phyloP scores from a whole-genome alignment of 2,888 invertebrate species.

The Agrotis exclamationis region DNA sequence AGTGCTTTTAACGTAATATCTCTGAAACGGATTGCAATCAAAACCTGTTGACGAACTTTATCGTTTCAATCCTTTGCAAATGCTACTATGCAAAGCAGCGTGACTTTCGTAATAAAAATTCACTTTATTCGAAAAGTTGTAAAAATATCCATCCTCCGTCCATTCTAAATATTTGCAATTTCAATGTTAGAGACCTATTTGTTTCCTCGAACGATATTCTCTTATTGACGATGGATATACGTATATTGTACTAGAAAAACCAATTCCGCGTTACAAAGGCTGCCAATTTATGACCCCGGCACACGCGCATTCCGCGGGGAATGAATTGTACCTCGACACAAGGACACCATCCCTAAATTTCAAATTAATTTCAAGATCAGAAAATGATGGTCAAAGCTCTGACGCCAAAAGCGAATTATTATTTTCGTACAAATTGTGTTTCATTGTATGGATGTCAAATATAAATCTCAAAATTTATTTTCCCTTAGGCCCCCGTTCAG shows the following conservation, averaged over 20 bases:
- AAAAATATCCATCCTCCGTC: conserved; percentile 1
- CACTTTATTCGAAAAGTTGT: conserved; percentile 8
- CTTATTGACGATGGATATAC: conserved; percentile 65
- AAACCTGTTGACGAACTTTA: conserved; percentile 14
- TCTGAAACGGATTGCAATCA: conserved; percentile 36
- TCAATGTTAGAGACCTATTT: conserved; percentile 45
- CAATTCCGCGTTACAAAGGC: conserved; percentile 83
- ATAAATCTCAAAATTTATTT: conserved; percentile 70
- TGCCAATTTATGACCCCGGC: conserved; percentile 81
- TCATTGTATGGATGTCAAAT: conserved; percentile 68
- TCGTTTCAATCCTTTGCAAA: conserved; percentile 30
- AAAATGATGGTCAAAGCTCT: conserved; percentile 67
- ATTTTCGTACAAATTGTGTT: conserved; percentile 68
- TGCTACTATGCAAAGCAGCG: neutral
- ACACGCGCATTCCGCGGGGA: conserved; percentile 71
- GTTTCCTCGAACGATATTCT: conserved; percentile 66
- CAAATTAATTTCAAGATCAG: conserved; percentile 71
- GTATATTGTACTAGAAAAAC: conserved; percentile 81
- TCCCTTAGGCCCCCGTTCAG: conserved; percentile 61
- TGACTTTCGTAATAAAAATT: neutral
- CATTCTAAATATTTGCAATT: conserved; percentile 26
- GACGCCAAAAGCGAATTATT: conserved; percentile 62
- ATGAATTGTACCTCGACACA: conserved; percentile 51
- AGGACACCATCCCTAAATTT: conserved; percentile 63
- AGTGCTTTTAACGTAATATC: conserved; percentile 50